These are phyloP conservation scores for Globodera rostochiensis DNA, from an alignment of 1,140 invertebrate species.

Conservation along the genomic window DNA sequence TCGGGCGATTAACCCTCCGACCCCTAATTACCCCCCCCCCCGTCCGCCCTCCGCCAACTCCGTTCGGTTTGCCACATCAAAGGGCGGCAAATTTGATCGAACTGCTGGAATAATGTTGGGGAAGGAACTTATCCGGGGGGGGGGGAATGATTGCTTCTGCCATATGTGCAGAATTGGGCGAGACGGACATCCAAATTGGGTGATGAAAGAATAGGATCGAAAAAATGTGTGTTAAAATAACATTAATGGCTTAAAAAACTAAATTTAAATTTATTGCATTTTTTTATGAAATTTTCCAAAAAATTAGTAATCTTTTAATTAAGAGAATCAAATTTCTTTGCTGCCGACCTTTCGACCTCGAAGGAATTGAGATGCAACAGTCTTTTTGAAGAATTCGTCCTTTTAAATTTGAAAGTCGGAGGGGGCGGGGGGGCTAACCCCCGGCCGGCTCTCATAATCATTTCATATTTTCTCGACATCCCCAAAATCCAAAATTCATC, in stretches of 20 bases:
- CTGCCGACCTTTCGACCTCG: background rate
- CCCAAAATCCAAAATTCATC: background rate
- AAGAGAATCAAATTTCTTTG: background rate
- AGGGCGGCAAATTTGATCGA: constrained; percentile 11
- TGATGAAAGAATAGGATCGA: too few species aligned
- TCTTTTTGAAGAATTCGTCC: background rate
- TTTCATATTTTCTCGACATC: background rate
- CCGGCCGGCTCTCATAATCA: background rate
- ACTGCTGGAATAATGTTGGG: background rate
- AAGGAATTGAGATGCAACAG: background rate
- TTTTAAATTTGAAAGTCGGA: too few species aligned
- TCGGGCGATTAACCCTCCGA: background rate
- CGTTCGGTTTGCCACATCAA: background rate
- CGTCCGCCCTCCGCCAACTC: background rate
- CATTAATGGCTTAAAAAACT: too few species aligned
- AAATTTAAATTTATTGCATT: too few species aligned
- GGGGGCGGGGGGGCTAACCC: too few species aligned
- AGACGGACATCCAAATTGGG: background rate
- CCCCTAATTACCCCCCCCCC: background rate
- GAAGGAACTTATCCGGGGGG: background rate
- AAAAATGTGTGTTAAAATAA: too few species aligned
- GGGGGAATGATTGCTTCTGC: background rate
- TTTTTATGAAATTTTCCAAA: too few species aligned
- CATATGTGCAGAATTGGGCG: background rate
- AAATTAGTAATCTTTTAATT: too few species aligned